Percentiles rank a stretch among this genome's conserved stretches.
These are phyloP conservation scores for Theonella swinhoei DNA, from an alignment of 37 sponge, comb jelly and placozoan species.

Conservation along the genomic window DNA sequence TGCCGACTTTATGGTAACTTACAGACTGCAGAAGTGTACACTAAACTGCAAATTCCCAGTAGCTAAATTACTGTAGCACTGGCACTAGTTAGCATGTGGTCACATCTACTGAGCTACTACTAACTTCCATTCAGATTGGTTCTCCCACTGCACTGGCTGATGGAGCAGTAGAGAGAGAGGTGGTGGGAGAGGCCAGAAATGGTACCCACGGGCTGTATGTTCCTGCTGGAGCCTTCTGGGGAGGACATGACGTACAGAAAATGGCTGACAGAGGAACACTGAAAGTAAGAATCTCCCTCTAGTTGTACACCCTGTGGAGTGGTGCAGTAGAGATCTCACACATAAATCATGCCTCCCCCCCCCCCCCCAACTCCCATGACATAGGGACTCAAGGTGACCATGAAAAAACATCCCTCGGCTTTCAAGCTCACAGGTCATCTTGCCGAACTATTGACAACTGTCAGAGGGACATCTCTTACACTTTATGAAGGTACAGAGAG, in stretches of 20 bases:
- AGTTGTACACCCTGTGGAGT: background rate
- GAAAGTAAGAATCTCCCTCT: slow-evolving; percentile 39
- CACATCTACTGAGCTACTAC: too few relatives aligned
- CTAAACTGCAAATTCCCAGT: too few relatives aligned
- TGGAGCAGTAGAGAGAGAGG: slow-evolving; percentile 33
- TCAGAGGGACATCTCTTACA: slow-evolving; percentile 39
- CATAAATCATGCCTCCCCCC: too few relatives aligned
- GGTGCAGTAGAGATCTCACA: background rate
- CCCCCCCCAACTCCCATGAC: background rate
- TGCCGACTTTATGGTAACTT: slow-evolving; percentile 88
- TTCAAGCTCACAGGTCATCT: slow-evolving; percentile 82
- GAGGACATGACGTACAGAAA: slow-evolving; percentile 87
- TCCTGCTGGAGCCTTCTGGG: slow-evolving; percentile 92
- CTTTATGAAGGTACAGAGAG: slow-evolving; percentile 79
- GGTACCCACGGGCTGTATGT: slow-evolving; percentile 80
- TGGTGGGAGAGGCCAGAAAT: slow-evolving; percentile 28
- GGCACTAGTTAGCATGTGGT: too few relatives aligned
- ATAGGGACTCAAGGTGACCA: slow-evolving; percentile 84
- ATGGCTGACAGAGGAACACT: slow-evolving; percentile 93
- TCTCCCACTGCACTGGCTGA: slow-evolving; percentile 92
- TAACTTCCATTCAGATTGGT: slow-evolving; percentile 79
- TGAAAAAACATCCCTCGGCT: slow-evolving; percentile 91
- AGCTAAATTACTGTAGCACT: too few relatives aligned
- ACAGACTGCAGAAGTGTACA: too few relatives aligned
- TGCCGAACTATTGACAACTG: slow-evolving; percentile 45